Evolutionary conservation across 2,888 invertebrate genomes (phyloP).

Genomic region (Omphaloscelis lunosa): DNA sequence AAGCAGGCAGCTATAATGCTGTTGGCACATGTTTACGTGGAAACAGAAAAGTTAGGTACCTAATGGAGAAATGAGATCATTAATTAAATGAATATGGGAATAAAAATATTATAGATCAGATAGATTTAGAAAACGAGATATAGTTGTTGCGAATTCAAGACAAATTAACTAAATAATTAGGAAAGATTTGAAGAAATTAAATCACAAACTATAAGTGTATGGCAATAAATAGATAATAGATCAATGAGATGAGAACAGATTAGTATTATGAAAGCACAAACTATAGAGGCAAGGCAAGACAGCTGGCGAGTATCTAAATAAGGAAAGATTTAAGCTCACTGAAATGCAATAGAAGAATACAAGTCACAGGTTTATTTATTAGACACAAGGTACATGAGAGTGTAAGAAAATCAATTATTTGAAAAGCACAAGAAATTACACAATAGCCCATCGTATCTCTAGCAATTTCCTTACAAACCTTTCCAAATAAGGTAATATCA

Average conservation of each 20-base stretch:
- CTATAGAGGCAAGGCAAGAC: background rate
- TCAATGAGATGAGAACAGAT: background rate
- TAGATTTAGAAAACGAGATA: background rate
- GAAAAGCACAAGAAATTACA: conserved; percentile 29
- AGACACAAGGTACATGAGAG: conserved; percentile 21
- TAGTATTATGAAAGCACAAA: conserved; percentile 15
- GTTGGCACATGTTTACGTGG: conserved; percentile 2
- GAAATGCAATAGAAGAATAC: conserved; percentile 5
- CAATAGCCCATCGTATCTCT: conserved; percentile 49
- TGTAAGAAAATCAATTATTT: conserved; percentile 43
- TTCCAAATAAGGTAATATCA: conserved; percentile 54
- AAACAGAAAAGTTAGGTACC: conserved; percentile 20
- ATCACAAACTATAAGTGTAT: background rate
- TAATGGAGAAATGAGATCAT: conserved; percentile 22
- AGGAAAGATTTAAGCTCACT: conserved; percentile 19
- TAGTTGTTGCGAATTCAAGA: background rate
- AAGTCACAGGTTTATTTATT: conserved; percentile 31
- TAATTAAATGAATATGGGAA: background rate
- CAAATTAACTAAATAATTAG: background rate
- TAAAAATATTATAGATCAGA: background rate
- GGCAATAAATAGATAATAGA: background rate
- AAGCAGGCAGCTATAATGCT: conserved; percentile 14
- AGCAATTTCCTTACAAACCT: conserved; percentile 36
- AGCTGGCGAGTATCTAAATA: background rate
- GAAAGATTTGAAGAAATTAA: background rate